A percentile compares a stretch with the other conserved stretches of the same genome.
phyloP scores from a whole-genome alignment of 2,113 vertebrate genomes.

The Syngnathus typhle region DNA sequence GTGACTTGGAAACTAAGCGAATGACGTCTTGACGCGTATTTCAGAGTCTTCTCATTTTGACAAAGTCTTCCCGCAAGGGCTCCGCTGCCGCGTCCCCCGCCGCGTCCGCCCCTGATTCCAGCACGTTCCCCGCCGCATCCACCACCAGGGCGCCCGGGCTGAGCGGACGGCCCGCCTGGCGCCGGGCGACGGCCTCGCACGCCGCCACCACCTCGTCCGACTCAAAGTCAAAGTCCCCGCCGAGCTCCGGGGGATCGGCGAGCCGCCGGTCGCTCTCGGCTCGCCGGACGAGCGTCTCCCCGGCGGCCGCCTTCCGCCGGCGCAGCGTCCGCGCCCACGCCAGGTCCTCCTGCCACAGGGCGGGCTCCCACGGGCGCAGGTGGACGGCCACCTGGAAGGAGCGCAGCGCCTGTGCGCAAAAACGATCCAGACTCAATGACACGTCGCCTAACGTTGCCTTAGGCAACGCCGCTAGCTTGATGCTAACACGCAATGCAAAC shows the following conservation, averaged over 20 bases:
- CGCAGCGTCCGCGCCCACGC: constrained; percentile 79
- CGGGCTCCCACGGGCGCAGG: constrained; percentile 78
- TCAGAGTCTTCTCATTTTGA: constrained; percentile 76
- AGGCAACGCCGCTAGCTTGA: not conserved
- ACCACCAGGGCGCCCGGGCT: constrained; percentile 63
- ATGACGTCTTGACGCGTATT: too few relatives aligned
- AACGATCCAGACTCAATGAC: not conserved
- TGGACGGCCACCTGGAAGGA: constrained; percentile 91
- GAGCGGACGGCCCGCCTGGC: constrained; percentile 72
- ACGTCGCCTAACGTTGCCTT: too few relatives aligned
- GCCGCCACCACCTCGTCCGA: constrained; percentile 90
- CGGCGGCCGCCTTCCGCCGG: constrained; percentile 68
- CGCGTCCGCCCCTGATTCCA: constrained; percentile 52
- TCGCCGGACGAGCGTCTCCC: constrained; percentile 59
- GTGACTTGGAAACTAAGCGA: too few relatives aligned
- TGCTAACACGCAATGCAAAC: not conserved
- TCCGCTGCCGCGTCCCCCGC: constrained; percentile 36
- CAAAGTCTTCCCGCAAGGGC: constrained; percentile 69
- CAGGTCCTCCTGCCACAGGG: constrained; percentile 90
- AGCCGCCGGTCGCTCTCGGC: constrained; percentile 49
- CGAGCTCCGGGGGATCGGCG: constrained; percentile 68
- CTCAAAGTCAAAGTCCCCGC: constrained; percentile 94
- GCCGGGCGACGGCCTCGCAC: constrained; percentile 86
- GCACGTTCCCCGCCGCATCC: constrained; percentile 75
- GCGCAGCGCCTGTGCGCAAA: constrained; percentile 75